Evolutionary conservation across 1,140 invertebrate genomes (phyloP), one percentile per base, ranked within the genome.

Genomic region (Drosophila mojavensis): DNA sequence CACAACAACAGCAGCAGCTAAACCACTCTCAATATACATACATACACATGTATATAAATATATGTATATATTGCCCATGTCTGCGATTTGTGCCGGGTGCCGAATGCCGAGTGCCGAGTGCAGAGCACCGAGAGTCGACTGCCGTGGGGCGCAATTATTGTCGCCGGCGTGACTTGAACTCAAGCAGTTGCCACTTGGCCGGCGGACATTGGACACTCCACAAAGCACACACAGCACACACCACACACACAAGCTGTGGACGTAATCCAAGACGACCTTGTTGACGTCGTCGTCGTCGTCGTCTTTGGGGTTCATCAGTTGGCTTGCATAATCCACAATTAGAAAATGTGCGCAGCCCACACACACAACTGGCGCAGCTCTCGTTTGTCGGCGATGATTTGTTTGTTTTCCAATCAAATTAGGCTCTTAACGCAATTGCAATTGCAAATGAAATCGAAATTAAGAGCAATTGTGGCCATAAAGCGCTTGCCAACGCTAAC

Each of bases 381-480:
- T 39, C 24, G 6, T 55, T 50, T 62, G 39, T 69, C 65, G 43
- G 30, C 20, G 24, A 43, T 26, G 56, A 6, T 65, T 47, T 56
- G 55, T 59, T 60, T 48, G 79, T 83, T 86, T 88, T 69, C 69
- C 83, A 86, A 86, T 86, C 84, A 82, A 88, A 86, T 88, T 78
- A 86, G 82, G 79, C 82, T 61, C 63, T 79, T 70, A 60, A 67
- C 53, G 74, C 75, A 84, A 81, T 86, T 79, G 74, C 75, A 84
- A 81, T 86, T 79, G 79, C 67, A 58, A 71, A 68, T 71, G 61
- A 47, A 58, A 65, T 66, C 66, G 58, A 77, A 84, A 80, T 84
- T 71, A 77, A 86, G 69, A 74, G 81, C 83, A 86, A 86, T 86
- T 81, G 78, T 15, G 41, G 41, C 39, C 26, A 54, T 69, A 70